Percentiles rank a stretch among this genome's conserved stretches.
Conservation (phyloP, 2,113 vertebrate species). For the sheep (Ovis aries) region ARS-UI_Ramb_v3.0 NC_056073.1:1209001-1209500, state of each 20-base stretch:
- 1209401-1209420: background rate
- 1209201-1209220: background rate
- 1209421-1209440: background rate
- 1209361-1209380: background rate
- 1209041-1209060: accelerated
- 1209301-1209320: background rate
- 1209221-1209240: background rate
- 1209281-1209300: background rate
- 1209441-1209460: background rate
- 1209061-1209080: background rate
- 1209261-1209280: background rate
- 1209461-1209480: background rate
- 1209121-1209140: background rate
- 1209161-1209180: background rate
- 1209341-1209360: background rate
- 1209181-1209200: background rate
- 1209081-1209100: background rate
- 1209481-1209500: background rate
- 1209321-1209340: background rate
- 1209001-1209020: background rate
- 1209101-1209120: background rate
- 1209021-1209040: background rate
- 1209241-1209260: background rate
- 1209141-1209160: background rate
- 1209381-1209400: background rate